Base-by-base conservation (phyloP, 1,140 invertebrate species). In the Thaumetopoea pityocampa region DNA sequence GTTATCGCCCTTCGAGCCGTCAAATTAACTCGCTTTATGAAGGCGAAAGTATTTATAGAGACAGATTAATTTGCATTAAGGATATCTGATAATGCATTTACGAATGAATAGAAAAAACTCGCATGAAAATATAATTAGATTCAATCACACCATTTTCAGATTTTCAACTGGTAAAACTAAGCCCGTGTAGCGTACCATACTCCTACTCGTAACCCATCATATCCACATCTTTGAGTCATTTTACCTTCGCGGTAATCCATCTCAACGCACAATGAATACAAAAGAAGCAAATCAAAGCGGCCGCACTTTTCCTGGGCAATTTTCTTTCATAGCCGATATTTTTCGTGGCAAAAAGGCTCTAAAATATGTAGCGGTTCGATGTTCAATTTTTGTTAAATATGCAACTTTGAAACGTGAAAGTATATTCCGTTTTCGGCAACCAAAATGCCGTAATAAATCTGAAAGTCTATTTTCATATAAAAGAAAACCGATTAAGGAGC, bases 401-500 rank as follows among this genome's bases (percentile, higher is more conserved):
- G 74, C 70, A 71, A 68, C 68, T 71, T 67, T 66, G 53, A 66
- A 63, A 49, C 56, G 37, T 47, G 63, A 58, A 63, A 61, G 65
- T 76, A 76, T 70, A 80, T 78, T 67, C 76, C 61, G 64, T 66
- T 77, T 66, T 64, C 66, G 65, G 67, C 60, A 80, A 78, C 79
- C 70, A 71, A 76, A 80, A 71, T 65, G 64, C 61, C 64, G 67
- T 59, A 68, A 83, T 83, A 83, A 83, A 83, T 83, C 74, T 70
- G 41, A 77, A 76, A 80, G 79, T 80, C 76, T 60, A 80, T 83
- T 83, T 79, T 80, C 76, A 78, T 83, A 83, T 80, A 79, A 77
- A 83, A 83, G 79, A 80, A 83, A 83, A 83, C 70, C 76, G 79
- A 83, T 83, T 83, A 83, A 83, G 76, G 73, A 74, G 78, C 69